A percentile compares a stretch with the other conserved stretches of the same genome.
phyloP scores from a whole-genome alignment of 2,888 invertebrate genomes.

The Pyrrhosoma nymphula region DNA sequence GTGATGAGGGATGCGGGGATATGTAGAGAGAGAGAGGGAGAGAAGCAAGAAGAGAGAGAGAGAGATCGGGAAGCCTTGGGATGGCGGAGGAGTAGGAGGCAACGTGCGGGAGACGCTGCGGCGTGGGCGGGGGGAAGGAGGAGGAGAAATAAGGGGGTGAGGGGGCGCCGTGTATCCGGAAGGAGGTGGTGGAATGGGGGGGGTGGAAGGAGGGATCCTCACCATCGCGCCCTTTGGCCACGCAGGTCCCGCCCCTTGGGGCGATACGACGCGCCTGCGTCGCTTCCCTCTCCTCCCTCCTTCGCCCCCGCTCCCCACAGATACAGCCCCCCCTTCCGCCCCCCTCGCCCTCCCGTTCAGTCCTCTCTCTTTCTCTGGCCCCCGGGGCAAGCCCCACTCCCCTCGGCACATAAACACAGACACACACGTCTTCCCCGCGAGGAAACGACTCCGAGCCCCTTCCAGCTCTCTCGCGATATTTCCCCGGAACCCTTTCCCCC shows the following conservation, averaged over 20 bases:
- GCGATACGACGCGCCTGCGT: slow-evolving; percentile 66
- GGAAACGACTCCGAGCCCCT: slow-evolving; percentile 8
- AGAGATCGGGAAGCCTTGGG: slow-evolving; percentile 43
- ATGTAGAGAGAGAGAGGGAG: background rate
- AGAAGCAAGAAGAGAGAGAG: background rate
- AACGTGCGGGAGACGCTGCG: background rate
- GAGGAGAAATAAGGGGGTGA: background rate
- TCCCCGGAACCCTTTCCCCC: background rate
- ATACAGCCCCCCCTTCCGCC: too few relatives aligned
- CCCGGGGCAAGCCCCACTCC: slow-evolving; percentile 48
- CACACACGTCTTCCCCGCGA: background rate
- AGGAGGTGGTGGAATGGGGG: background rate
- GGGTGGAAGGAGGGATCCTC: background rate
- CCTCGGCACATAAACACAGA: background rate
- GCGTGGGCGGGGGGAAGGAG: background rate
- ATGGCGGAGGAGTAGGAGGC: slow-evolving; percentile 20
- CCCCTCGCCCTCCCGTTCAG: background rate
- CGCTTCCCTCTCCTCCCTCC: background rate
- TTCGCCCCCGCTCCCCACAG: background rate
- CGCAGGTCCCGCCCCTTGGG: slow-evolving; percentile 64
- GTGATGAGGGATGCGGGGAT: too few relatives aligned
- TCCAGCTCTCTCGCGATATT: background rate
- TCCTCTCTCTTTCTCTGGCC: background rate
- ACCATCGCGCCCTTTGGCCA: slow-evolving; percentile 61
- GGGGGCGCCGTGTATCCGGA: slow-evolving; percentile 26